Evolutionary conservation across 1,140 invertebrate species (phyloP).

Genomic region (Luehdorfia chinensis): DNA sequence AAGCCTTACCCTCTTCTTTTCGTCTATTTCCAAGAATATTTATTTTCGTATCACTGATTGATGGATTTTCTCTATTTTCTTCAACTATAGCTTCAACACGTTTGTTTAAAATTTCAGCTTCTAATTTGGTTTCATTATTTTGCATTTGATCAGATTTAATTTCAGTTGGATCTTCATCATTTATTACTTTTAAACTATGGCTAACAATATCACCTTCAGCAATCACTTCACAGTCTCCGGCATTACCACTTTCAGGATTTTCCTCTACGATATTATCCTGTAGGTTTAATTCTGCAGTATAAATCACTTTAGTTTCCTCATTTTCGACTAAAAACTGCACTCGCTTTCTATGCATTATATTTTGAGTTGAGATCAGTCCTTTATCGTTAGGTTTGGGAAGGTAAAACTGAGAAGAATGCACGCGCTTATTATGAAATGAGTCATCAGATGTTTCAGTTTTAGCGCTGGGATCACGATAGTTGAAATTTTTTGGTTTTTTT

Average conservation of each 20-base stretch:
- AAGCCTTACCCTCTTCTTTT: too few species aligned
- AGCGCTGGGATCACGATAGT: constrained; percentile 31
- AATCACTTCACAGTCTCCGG: constrained; percentile 25
- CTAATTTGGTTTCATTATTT: too few species aligned
- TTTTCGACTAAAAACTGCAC: constrained; percentile 80
- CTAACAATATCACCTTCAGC: constrained; percentile 56
- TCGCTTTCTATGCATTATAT: constrained; percentile 74
- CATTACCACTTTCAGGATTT: constrained; percentile 20
- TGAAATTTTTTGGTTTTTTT: constrained; percentile 79
- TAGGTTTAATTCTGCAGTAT: constrained; percentile 63
- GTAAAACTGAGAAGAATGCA: constrained; percentile 81
- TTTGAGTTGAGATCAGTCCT: constrained; percentile 36
- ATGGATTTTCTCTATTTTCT: too few species aligned
- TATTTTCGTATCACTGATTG: too few species aligned
- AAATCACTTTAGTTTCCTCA: constrained; percentile 71
- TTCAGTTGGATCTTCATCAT: too few species aligned
- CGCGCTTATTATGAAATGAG: constrained; percentile 47
- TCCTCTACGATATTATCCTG: constrained; percentile 41
- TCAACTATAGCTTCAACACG: too few species aligned
- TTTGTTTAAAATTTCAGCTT: too few species aligned
- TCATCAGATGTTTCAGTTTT: constrained; percentile 52
- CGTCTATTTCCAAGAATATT: too few species aligned
- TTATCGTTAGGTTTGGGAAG: constrained; percentile 78
- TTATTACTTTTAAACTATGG: constrained; percentile 37
- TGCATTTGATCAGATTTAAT: too few species aligned